A percentile compares a stretch with the other conserved stretches of the same genome.
phyloP scores from a whole-genome alignment of 2,113 vertebrate genomes.

The Trematocara zebra region DNA sequence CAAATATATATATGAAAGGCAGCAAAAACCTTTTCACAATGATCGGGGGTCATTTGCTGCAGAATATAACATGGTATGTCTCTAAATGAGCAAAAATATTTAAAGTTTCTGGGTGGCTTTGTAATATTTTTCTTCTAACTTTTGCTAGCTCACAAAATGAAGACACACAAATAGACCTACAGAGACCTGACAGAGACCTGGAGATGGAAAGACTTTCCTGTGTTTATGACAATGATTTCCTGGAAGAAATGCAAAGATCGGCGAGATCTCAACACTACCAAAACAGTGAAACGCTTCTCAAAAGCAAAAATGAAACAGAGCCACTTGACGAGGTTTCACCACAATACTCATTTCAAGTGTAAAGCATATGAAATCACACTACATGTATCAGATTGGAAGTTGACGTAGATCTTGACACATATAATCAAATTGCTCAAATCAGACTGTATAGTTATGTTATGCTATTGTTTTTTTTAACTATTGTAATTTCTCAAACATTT shows the following conservation, averaged over 20 bases:
- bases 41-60: not conserved
- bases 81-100: not conserved
- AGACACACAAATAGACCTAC: not conserved
- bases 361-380: not conserved
- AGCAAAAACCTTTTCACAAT: not conserved
- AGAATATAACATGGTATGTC: not conserved
- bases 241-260: not conserved
- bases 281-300: not conserved
- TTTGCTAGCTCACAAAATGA: not conserved
- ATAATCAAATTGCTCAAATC: not conserved
- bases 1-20: not conserved
- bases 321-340: not conserved
- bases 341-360: not conserved
- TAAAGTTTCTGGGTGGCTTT: not conserved
- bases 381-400: not conserved
- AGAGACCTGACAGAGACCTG: not conserved
- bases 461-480: not conserved
- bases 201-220: not conserved
- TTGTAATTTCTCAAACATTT: not conserved
- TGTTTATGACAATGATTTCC: slow-evolving; percentile 5
- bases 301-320: fast-evolving
- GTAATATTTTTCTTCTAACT: not conserved
- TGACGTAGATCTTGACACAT: not conserved
- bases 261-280: not conserved
- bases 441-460: not conserved